Percentiles rank a stretch among this genome's conserved stretches.
Evolutionary conservation across 2,888 invertebrate species (phyloP).

Genomic region (Trisateles emortualis): DNA sequence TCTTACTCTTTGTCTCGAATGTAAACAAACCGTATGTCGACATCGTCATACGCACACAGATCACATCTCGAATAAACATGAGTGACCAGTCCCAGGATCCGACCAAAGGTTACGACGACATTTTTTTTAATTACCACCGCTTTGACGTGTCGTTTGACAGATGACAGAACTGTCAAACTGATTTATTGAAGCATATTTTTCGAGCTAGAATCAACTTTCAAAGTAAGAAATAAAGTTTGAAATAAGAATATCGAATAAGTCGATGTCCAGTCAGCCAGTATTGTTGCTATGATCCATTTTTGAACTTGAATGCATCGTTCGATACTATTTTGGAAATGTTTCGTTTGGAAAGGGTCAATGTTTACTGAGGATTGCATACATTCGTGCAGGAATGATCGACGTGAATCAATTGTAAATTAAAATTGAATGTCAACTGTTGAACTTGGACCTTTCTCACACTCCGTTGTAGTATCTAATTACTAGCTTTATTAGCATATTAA

Average conservation of each 20-base stretch:
- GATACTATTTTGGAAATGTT: conserved; percentile 42
- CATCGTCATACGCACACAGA: conserved; percentile 9
- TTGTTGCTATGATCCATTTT: conserved; percentile 41
- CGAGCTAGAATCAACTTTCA: conserved; percentile 5
- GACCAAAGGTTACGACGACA: conserved; percentile 45
- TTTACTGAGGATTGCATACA: conserved; percentile 5
- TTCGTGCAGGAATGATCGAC: not conserved
- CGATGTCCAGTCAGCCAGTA: conserved; percentile 10
- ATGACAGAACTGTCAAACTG: conserved; percentile 51
- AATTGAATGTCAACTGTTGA: not conserved
- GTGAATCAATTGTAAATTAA: not conserved
- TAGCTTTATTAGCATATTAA: too few relatives aligned
- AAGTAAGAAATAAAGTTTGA: not conserved
- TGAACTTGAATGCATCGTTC: conserved; percentile 44
- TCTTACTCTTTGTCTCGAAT: conserved; percentile 29
- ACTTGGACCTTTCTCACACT: not conserved
- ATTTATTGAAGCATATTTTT: conserved; percentile 40
- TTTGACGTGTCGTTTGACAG: conserved; percentile 46
- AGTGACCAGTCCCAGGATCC: conserved; percentile 49
- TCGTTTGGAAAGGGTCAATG: conserved; percentile 18
- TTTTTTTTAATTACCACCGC: conserved; percentile 49
- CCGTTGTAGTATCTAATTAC: not conserved
- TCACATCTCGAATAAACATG: conserved; percentile 21
- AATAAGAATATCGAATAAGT: not conserved
- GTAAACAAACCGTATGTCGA: conserved; percentile 36